Base-by-base conservation (phyloP, 2,797 vertebrate species). In the Urophycis tenuis region DNA sequence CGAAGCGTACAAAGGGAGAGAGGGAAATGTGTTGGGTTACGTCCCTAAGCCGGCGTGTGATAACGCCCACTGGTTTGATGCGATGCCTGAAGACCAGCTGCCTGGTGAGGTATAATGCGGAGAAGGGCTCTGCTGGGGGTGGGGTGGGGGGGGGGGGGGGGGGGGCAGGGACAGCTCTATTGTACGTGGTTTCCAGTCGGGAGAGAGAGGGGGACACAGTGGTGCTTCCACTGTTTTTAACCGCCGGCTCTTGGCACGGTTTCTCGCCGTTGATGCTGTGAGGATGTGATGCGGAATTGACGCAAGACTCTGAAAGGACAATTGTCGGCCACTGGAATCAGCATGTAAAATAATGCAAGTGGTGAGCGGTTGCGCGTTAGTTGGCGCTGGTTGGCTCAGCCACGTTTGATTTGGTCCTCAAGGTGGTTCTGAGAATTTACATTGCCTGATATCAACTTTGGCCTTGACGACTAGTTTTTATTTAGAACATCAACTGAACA, bases 71-170 rank as follows among this genome's bases (percentile, higher is more conserved):
- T 3, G 39, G 64, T 88, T 85, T 90, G 89, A 90, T 91, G 87
- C 87, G 88, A 85, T 90, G 87, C 89, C 88, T 85, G 85, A 88
- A 87, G 88, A 91, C 85, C 88, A 87, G 85, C 89, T 85, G 89
- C 85, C 87, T 85, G 83, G 82, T 84, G 88, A 90, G 89, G 89
- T 86, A 87, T 90, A 90, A 86, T 89, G 89, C 89, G 80, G 88
- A 88, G 89, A 82, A 86, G 81, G 85, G 82, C 82, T 45, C 0
- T 82, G 71, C 83, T 90, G 87, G 88, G 89, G 88, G 87, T 87
- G 88, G 87, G 87, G 89, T 88, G 88, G 87, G 88, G 88, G 87
- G 87, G 89, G 82, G n/a, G n/a, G n/a, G 89, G 88, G 87, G 88
- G 88, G 87, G 87, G 89, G 82, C 14, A 33, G 22, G 22, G 45